Percentiles rank a stretch among this genome's conserved stretches.
These are phyloP conservation scores for Neodon shergylaensis DNA, from an alignment of 2,113 vertebrate species.

Conservation along the genomic window DNA sequence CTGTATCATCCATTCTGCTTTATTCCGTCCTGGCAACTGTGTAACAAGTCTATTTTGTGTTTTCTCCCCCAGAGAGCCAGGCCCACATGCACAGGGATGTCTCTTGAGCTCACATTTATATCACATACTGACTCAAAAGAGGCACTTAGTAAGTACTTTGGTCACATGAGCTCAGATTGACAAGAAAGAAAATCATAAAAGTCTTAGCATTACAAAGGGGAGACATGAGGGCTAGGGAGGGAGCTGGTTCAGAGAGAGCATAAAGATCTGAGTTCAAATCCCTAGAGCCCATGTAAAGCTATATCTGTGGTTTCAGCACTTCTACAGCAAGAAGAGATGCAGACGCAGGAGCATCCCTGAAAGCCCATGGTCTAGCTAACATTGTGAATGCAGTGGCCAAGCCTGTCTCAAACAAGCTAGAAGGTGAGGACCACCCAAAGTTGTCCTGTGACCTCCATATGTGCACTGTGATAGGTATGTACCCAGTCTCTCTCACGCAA, in stretches of 20 bases:
- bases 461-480: not conserved
- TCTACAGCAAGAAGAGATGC: not conserved
- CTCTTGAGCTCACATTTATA: fast-evolving
- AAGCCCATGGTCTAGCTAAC: not conserved
- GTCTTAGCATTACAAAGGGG: not conserved
- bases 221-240: not conserved
- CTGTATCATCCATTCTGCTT: not conserved
- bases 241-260: not conserved
- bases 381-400: too few relatives aligned
- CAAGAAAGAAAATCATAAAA: not conserved
- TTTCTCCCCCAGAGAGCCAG: not conserved
- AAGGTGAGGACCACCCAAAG: not conserved
- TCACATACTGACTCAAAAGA: fast-evolving
- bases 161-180: fast-evolving
- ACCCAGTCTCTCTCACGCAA: not conserved
- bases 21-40: not conserved
- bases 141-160: fast-evolving
- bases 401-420: not conserved
- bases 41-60: not conserved
- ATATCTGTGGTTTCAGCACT: not conserved
- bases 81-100: fast-evolving
- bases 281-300: not conserved
- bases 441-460: not conserved
- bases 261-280: not conserved
- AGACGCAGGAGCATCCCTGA: not conserved